Base-by-base conservation (phyloP, 2,888 invertebrate genomes). In the Tipula helvola region DNA sequence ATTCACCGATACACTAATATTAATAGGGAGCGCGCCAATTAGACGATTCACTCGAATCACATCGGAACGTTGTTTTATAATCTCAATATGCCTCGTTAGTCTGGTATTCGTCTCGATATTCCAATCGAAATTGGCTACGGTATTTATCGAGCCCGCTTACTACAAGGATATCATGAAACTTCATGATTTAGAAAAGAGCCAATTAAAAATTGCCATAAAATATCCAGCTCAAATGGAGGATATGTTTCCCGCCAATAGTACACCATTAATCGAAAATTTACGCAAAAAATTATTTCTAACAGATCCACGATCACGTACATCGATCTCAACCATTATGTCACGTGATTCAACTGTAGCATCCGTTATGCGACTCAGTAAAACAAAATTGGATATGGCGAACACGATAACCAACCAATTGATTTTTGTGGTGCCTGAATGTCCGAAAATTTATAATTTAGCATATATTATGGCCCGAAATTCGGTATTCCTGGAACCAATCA, bases 91-190 rank as follows among this genome's bases (percentile, higher is more conserved):
- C 86, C 86, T 92, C 86, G 90, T 91, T 0, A 90, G 91, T 87
- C 90, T 92, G 7, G 91, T 91, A 47, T 90, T 91, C 86, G 91
- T 91, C 1, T 91, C 92, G 0, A 87, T 91, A 13, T 90, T 92
- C 83, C 92, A 92, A 88, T 92, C 92, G 5, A 91, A 90, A 47
- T 88, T 92, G 86, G 91, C 92, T 4, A 92, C 91, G 0, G 91
- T 91, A 0, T 91, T 91, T 86, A 91, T 91, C 84, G 90, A 89
- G 3, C 92, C 92, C 0, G 88, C 90, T 5, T 91, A 90, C 88
- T 92, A 91, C 86, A 90, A 90, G 0, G 91, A 92, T 88, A 90
- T 91, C 10, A 90, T 91, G 57, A 91, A 91, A 0, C 87, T 92
- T 42, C 87, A 89, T 4, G 90, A 92, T 52, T 87, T 92, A 83